Evolutionary conservation across 2,888 invertebrate genomes (phyloP), one percentile per base, ranked within the genome.

Genomic region (Schizaphis graminum): DNA sequence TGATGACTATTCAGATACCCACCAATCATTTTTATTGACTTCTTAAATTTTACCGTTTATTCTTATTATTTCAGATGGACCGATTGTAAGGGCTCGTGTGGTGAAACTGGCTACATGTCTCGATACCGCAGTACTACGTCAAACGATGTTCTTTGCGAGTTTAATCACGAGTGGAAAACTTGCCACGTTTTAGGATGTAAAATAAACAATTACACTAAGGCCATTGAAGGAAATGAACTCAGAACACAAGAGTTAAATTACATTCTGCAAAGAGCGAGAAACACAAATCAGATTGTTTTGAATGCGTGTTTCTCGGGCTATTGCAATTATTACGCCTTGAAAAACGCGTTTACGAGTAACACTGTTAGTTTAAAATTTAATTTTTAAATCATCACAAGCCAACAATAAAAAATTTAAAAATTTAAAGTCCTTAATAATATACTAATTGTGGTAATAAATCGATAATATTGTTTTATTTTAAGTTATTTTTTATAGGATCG

Each of bases 101-200:
- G 93, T 56, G 93, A 90, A 85, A 89, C 85, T 35, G 93, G 93
- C 26, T 57, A 89, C 35, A 85, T 21, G 85, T 85, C 86, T 13
- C 90, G 90, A 28, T 61, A 90, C 28, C 89, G 49, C 41, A 61
- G 35, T 28, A 84, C 49, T 24, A 41, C 61, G 35, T 85, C 57
- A 0, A 85, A 47, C 28, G 84, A 57, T 7, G 16, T 77, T 5
- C 57, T 24, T 21, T 53, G 49, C 7, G 85, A 49, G 11, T 90
- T 94, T 35, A 89, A 94, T 16, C 47, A 84, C 28, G 93, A 94
- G n/a, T 94, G 93, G 93, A 94, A 90, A 90, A 94, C 93, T 8
- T 94, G 93, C 26, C n/a, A 28, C 5, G 5, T 94, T 16, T 26
- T 26, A 21, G 90, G 85, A 16, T 94, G 93, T 49, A 90, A 61